These are phyloP conservation scores for Varroa destructor DNA, from an alignment of 1,140 invertebrate genomes.

Conservation along the genomic window DNA sequence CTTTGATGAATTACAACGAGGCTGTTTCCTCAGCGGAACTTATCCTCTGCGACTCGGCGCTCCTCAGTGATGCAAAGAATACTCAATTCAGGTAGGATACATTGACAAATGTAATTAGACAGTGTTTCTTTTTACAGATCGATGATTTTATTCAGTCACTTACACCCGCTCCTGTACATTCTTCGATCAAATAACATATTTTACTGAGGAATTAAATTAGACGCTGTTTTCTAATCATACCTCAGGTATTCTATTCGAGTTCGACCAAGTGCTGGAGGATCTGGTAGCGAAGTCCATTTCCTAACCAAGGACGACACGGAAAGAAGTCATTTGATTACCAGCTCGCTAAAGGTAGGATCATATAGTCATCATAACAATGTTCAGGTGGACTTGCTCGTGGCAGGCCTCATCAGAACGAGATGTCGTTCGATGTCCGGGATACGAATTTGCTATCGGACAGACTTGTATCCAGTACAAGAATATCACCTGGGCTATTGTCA, in stretches of 20 bases:
- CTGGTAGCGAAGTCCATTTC: constrained; percentile 5
- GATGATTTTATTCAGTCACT: no score
- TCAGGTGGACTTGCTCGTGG: no score
- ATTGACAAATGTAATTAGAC: no score
- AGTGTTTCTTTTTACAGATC: no score
- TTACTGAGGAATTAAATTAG: neutral
- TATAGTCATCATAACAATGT: no score
- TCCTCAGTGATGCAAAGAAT: constrained; percentile 2
- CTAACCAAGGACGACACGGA: constrained; percentile 5
- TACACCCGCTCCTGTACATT: no score
- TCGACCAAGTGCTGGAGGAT: neutral
- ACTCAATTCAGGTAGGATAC: constrained; percentile 8
- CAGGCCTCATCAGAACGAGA: no score
- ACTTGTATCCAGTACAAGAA: no score
- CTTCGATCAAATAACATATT: no score
- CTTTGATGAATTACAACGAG: constrained; percentile 6
- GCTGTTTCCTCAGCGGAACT: neutral
- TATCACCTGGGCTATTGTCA: no score
- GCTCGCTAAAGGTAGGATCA: neutral
- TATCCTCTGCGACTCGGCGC: neutral
- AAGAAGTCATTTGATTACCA: neutral
- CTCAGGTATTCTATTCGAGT: constrained; percentile 13
- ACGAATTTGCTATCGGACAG: no score
- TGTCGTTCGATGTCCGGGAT: no score
- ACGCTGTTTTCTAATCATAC: neutral